Evolutionary conservation across 2,113 vertebrate genomes (phyloP).

Genomic region (Herpailurus yagouaroundi): DNA sequence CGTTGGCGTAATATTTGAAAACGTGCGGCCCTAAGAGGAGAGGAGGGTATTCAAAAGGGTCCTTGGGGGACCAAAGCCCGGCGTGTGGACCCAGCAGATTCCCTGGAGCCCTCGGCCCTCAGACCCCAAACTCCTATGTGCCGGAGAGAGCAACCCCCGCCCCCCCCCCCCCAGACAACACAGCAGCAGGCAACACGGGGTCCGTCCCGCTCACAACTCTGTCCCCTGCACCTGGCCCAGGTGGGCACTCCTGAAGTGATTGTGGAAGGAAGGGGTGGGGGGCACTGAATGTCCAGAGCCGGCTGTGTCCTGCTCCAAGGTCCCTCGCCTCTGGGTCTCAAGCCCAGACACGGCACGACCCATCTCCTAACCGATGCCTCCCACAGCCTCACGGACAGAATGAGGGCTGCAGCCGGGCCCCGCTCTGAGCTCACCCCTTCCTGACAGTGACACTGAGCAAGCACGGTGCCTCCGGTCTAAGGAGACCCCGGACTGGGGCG

Average conservation of each 20-base stretch:
- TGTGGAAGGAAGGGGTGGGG: neutral
- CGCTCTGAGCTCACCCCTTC: neutral
- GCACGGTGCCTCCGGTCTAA: neutral
- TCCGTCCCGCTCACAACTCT: neutral
- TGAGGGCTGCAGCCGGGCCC: accelerated
- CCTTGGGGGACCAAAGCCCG: neutral
- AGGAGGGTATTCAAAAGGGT: neutral
- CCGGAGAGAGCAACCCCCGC: accelerated
- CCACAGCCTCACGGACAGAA: accelerated
- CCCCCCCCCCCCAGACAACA: neutral
- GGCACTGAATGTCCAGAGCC: accelerated
- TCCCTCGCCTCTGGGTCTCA: accelerated
- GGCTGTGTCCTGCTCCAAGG: accelerated
- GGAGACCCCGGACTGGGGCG: no score
- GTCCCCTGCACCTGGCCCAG: neutral
- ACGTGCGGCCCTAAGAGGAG: accelerated
- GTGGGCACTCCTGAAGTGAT: neutral
- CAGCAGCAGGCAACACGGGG: accelerated
- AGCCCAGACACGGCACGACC: neutral
- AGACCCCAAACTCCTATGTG: neutral
- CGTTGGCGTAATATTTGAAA: neutral
- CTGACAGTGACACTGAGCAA: accelerated
- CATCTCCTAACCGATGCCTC: neutral
- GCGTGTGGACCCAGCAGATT: accelerated
- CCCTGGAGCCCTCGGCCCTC: neutral